Evolutionary conservation across 2,797 vertebrate genomes (phyloP).

Genomic region (Hyperoplus lanceolatus): DNA sequence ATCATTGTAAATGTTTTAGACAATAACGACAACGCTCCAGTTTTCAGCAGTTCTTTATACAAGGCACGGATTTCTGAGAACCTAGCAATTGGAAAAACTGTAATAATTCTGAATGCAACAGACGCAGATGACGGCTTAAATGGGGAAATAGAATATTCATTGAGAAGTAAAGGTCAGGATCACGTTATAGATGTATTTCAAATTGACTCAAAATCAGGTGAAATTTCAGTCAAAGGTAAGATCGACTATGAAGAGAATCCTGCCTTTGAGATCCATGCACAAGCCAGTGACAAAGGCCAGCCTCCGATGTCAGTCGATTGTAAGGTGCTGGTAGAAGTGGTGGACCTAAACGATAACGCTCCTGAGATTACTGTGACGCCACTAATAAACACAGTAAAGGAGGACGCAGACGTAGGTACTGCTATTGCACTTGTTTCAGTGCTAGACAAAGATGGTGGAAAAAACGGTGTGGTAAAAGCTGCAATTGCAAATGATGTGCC

Average conservation of each 20-base stretch:
- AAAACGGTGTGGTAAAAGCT: slow-evolving; percentile 76
- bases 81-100: slow-evolving; percentile 53
- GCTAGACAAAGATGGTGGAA: slow-evolving; percentile 88
- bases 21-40: slow-evolving; percentile 68
- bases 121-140: slow-evolving; percentile 71
- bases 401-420: slow-evolving; percentile 85
- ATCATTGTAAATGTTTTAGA: slow-evolving; percentile 67
- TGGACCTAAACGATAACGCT: slow-evolving; percentile 75
- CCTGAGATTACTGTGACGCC: slow-evolving; percentile 78
- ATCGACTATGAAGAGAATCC: slow-evolving; percentile 59
- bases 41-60: slow-evolving; percentile 68
- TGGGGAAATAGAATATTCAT: slow-evolving; percentile 49
- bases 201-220: slow-evolving; percentile 58
- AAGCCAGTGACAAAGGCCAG: slow-evolving; percentile 65
- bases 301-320: slow-evolving; percentile 67
- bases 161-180: slow-evolving; percentile 15
- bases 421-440: slow-evolving; percentile 91
- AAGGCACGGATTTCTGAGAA: slow-evolving; percentile 82
- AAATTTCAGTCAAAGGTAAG: slow-evolving; percentile 78
- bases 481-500: slow-evolving; percentile 23
- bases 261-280: slow-evolving; percentile 68
- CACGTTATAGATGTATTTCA: slow-evolving; percentile 53
- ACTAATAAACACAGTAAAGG: slow-evolving; percentile 85
- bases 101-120: slow-evolving; percentile 58
- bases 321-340: slow-evolving; percentile 73